Conservation (phyloP, 2,797 vertebrate genomes). For the Pangasius macronema region DNA sequence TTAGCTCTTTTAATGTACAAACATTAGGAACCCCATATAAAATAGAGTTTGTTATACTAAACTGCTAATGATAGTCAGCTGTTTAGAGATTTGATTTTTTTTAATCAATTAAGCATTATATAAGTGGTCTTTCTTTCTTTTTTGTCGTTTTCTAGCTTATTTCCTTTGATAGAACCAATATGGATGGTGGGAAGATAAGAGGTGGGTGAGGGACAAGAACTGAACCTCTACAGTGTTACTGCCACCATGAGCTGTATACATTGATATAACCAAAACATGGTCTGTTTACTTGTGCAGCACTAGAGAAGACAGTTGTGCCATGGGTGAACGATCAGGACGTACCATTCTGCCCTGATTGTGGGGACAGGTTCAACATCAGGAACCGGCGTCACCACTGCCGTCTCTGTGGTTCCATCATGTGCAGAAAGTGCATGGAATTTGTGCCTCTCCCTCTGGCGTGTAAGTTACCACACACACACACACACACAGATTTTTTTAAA, state of each 20-base stretch:
- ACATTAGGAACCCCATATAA: neutral
- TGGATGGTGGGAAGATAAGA: constrained; percentile 92
- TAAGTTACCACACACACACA: constrained; percentile 64
- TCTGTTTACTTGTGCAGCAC: constrained; percentile 71
- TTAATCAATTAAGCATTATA: too few species aligned
- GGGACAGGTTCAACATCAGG: constrained; percentile 90
- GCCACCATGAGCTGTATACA: neutral
- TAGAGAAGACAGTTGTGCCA: constrained; percentile 93
- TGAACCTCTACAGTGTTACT: neutral
- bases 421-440: constrained; percentile 91
- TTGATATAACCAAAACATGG: neutral
- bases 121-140: neutral
- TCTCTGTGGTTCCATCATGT: constrained; percentile 98
- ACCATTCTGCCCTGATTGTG: constrained; percentile 97
- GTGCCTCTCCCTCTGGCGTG: constrained; percentile 87
- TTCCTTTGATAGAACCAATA: constrained; percentile 89
- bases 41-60: neutral
- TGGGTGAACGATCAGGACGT: constrained; percentile 98
- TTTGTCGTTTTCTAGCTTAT: constrained; percentile 80
- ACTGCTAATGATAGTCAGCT: neutral
- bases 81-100: neutral
- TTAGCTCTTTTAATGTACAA: neutral
- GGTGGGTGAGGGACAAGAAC: constrained; percentile 70
- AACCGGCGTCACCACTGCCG: constrained; percentile 96
- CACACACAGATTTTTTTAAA: too few species aligned